Base-by-base conservation (phyloP, 2,888 invertebrate species). In the Cheilosia grossa region DNA sequence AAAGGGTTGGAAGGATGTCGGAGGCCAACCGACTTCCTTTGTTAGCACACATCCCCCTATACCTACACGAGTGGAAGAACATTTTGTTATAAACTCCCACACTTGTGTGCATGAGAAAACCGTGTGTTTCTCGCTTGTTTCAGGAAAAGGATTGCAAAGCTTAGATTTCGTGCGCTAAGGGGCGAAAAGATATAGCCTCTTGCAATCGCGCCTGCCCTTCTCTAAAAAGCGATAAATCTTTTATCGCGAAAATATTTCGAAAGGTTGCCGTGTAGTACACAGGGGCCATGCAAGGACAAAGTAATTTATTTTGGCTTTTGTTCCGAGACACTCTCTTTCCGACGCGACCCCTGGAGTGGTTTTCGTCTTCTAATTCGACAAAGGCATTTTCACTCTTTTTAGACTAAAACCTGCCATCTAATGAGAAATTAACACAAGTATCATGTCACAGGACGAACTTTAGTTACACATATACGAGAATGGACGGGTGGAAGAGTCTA, bases 401-500 rank as follows among this genome's bases (percentile, higher is more conserved):
- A 4, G 30, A 9, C 9, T 44, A 82, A 37, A 83, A 44, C 49
- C 69, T n/a, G 47, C 33, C 74, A 82, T 83, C 82, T 87, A 88
- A 88, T 87, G 87, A 82, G 87, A 87, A 87, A 87, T 87, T 87
- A 88, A 87, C 87, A 87, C 85, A 87, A 70, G 82, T 61, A 66
- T 66, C 82, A 44, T 72, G 77, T 72, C 82, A 77, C 82, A 47
- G 15, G 15, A 15, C n/a, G 78, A 82, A 81, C 81, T 75, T 73
- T 21, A 21, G 17, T 56, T 7, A 33, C 73, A 80, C 83, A 79
- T 63, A 69, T 30, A 24, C 2, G 21, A 21, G 21, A 1, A 27
- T 79, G 83, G 79, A 64, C 69, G 56, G 30, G 27, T 56, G 47
- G 15, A 44, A 27, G 44, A 24, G 24, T 15, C 30, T 21, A 27